A percentile compares a stretch with the other conserved stretches of the same genome.
phyloP scores from a whole-genome alignment of 2,888 invertebrate species.

The Mechanitis mazaeus region DNA sequence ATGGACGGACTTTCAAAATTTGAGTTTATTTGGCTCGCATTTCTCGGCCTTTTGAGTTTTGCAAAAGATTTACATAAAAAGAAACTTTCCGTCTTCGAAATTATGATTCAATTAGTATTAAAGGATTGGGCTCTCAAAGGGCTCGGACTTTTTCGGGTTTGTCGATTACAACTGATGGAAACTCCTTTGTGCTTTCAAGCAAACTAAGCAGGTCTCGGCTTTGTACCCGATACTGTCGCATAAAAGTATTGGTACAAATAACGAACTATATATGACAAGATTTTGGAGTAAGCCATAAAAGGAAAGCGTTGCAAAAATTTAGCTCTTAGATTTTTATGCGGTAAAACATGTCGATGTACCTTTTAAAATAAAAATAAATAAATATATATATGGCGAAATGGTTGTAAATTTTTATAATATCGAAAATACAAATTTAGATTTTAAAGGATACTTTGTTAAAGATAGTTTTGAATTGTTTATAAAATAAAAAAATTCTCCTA shows the following conservation, averaged over 20 bases:
- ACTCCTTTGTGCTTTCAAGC: constrained; percentile 69
- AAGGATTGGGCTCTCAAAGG: constrained; percentile 72
- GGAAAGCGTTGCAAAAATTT: constrained; percentile 12
- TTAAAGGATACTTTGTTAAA: too few species aligned
- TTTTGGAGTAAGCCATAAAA: constrained; percentile 18
- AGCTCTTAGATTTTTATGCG: neutral
- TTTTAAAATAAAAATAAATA: too few species aligned
- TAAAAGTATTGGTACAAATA: constrained; percentile 56
- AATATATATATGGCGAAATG: too few species aligned
- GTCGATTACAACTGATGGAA: constrained; percentile 53
- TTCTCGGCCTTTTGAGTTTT: constrained; percentile 60
- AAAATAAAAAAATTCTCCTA: too few species aligned
- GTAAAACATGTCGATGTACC: neutral
- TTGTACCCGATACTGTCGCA: constrained; percentile 55
- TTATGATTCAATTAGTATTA: constrained; percentile 77
- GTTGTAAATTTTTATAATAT: too few species aligned
- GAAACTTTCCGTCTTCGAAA: constrained; percentile 71
- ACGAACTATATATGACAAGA: constrained; percentile 44
- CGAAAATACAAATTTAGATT: too few species aligned
- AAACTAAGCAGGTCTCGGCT: constrained; percentile 67
- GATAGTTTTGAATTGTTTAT: too few species aligned
- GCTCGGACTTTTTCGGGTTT: constrained; percentile 69
- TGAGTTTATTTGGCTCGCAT: constrained; percentile 61
- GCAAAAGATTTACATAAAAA: constrained; percentile 74
- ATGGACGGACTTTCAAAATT: constrained; percentile 51